These are phyloP conservation scores for Drosophila longiperda DNA, from an alignment of 2,888 invertebrate species.

Conservation along the genomic window DNA sequence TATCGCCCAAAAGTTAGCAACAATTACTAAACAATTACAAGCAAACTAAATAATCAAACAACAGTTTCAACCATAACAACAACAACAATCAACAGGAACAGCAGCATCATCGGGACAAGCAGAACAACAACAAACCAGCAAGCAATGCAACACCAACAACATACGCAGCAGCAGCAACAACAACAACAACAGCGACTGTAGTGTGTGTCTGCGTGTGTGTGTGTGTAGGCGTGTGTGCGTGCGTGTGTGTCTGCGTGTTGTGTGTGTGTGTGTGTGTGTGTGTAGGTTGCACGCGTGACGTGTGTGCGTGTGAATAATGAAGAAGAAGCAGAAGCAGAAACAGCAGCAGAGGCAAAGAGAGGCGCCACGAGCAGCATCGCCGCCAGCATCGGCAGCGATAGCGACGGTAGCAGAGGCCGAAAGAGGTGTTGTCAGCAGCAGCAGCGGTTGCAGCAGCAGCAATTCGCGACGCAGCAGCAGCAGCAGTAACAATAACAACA, in stretches of 20 bases:
- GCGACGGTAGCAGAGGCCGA: slow-evolving; percentile 35
- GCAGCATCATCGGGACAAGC: slow-evolving; percentile 16
- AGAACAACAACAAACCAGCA: slow-evolving; percentile 28
- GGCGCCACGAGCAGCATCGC: slow-evolving; percentile 50
- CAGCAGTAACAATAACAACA: slow-evolving; percentile 70
- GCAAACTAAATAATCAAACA: slow-evolving; percentile 11
- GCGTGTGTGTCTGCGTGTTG: slow-evolving; percentile 45
- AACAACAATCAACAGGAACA: slow-evolving; percentile 25
- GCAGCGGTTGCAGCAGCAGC: slow-evolving; percentile 54
- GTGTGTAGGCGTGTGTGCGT: slow-evolving; percentile 30
- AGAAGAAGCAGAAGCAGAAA: slow-evolving; percentile 78
- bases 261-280: slow-evolving; percentile 52
- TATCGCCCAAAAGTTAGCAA: slow-evolving; percentile 15
- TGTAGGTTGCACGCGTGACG: slow-evolving; percentile 66
- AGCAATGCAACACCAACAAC: slow-evolving; percentile 36
- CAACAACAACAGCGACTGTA: slow-evolving; percentile 56
- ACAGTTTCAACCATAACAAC: slow-evolving; percentile 10
- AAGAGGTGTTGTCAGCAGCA: slow-evolving; percentile 56
- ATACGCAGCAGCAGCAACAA: slow-evolving; percentile 23
- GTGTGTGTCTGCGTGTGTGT: slow-evolving; percentile 49
- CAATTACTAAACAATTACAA: slow-evolving; percentile 20
- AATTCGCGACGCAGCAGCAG: slow-evolving; percentile 70
- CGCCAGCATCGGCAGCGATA: slow-evolving; percentile 36
- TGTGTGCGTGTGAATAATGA: slow-evolving; percentile 75
- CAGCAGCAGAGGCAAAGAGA: slow-evolving; percentile 46